Evolutionary conservation across 1,140 invertebrate species (phyloP), one percentile per base, ranked within the genome.

Genomic region (Drosophila santomea): DNA sequence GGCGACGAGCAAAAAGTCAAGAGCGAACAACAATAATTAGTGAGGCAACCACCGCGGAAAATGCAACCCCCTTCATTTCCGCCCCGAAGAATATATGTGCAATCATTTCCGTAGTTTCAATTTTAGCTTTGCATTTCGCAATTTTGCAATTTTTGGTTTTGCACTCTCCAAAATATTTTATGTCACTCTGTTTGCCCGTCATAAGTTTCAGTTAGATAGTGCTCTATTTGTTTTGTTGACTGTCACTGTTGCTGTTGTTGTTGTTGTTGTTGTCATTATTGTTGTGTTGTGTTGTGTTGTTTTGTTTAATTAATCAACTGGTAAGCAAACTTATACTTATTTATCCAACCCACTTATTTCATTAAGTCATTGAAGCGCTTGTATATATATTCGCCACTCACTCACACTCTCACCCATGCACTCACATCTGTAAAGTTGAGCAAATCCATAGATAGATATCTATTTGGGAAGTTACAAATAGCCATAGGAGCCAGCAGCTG

Each of bases 241-340:
- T 88, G 71, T 86, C 78, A 68, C 72, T 80, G 77, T 78, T 73
- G 17, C 20, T 56, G 51, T 28, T 56, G 51, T 64, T 77, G 57
- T 57, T 57, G 57, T 63, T 76, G 66, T 77, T 88, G 66, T 86
- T 77, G 60, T 78, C 57, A 58, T 81, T 58, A 72, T 89, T 77
- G 54, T 78, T 78, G 66, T 63, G 73, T 83, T 78, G 66, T 63
- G 73, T 83, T 83, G 75, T 82, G 56, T 78, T 86, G 79, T 86
- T 86, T 89, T 88, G 84, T 89, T 88, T 68, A 84, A 71, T 78
- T 84, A 90, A 90, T 69, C 55, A 78, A 84, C 90, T 88, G 88
- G 88, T 91, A 91, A 91, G 88, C 88, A 91, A 82, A 91, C 83
- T 81, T 91, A 72, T 58, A 64, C 69, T 83, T 80, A 71, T 74